A percentile compares a stretch with the other conserved stretches of the same genome.
These are phyloP conservation scores for Oncorhynchus kisutch DNA, from an alignment of 2,113 vertebrate genomes.

Conservation along the genomic window DNA sequence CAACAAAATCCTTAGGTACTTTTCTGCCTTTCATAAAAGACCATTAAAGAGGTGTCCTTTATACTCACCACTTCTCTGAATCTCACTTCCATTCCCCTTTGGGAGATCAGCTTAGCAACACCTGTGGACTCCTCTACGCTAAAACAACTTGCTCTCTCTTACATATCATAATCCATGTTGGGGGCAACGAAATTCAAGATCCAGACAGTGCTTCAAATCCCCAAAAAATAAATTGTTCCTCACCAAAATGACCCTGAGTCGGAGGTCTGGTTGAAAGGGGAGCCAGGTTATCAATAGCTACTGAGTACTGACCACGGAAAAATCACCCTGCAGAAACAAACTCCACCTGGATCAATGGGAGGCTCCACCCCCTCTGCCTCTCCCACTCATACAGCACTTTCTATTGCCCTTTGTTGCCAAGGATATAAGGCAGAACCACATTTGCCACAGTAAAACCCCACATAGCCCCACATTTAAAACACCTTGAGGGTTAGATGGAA, in stretches of 20 bases:
- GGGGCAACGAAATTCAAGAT: conserved; percentile 22
- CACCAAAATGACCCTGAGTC: no score
- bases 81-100: conserved; percentile 72
- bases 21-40: background rate
- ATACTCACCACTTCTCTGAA: conserved; percentile 73
- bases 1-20: background rate
- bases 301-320: conserved; percentile 21
- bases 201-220: background rate
- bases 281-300: conserved; percentile 8
- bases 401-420: conserved; percentile 30
- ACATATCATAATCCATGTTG: conserved; percentile 23
- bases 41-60: background rate
- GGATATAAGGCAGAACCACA: conserved; percentile 54
- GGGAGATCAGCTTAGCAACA: conserved; percentile 39
- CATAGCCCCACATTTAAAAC: background rate
- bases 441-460: background rate
- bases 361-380: conserved; percentile 68
- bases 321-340: conserved; percentile 22
- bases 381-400: conserved; percentile 21
- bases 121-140: conserved; percentile 44
- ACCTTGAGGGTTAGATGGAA: conserved; percentile 8
- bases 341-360: conserved; percentile 56
- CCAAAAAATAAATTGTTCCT: no score
- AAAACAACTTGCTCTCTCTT: conserved; percentile 28
- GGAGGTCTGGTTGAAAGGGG: no score